Base-by-base conservation (phyloP, 1,140 invertebrate species). In the Scaptodrosophila lebanonensis region DNA sequence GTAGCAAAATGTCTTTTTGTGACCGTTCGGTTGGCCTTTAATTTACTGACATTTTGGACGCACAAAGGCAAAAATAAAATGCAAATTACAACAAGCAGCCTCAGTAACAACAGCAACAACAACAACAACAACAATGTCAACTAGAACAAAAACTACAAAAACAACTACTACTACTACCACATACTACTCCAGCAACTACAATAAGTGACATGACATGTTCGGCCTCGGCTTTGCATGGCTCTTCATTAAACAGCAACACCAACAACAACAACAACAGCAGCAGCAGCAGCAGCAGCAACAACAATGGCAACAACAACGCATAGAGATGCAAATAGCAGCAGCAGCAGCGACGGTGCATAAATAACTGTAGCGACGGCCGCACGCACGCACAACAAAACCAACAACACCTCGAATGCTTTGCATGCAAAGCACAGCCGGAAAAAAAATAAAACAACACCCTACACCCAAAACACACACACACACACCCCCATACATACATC, bases 61-160 rank as follows among this genome's bases (percentile, higher is more conserved):
- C 73, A 68, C 73, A 79, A 79, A 75, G 65, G 52, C 52, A 53
- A 66, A 79, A 68, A 66, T 73, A 54, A 82, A 79, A 79, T 79
- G 69, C 75, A 79, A 79, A 79, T 79, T 79, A 62, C 64, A 79
- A 30, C 58, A 70, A 62, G 66, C 42, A 45, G 25, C 48, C 49
- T 7, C 40, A 44, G n/a, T 32, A 4, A 8, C 22, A 25, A 25
- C 22, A 25, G 8, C 22, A 4, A 25, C 22, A 25, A 25, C 22
- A n/a, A n/a, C n/a, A n/a, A n/a, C 22, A 25, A 25, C 22, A 27
- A 33, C 30, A 25, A 25, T 8, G 8, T 13, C 53, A 50, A 16
- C 47, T 38, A 5, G 33, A 40, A 18, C 35, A 20, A 18, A 22
- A 35, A 16, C 40, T 48, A 13, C 43, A 54, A 13, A 36, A 44